Conservation (phyloP, 2,888 invertebrate species). For the Tinea pellionella region DNA sequence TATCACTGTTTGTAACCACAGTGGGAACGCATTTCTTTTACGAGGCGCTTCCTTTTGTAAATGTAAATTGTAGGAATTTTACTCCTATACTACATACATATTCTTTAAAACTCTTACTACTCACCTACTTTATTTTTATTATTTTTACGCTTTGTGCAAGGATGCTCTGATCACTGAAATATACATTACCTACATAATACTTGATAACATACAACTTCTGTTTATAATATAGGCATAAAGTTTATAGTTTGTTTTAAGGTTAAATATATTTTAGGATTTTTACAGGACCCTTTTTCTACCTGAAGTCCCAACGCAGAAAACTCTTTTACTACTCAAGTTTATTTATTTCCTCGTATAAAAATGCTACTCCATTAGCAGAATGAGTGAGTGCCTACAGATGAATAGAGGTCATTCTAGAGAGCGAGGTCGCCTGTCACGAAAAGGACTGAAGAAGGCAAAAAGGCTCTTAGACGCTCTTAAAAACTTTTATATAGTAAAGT, state of each 20-base stretch:
- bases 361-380: conserved; percentile 63
- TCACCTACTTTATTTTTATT: too few relatives aligned
- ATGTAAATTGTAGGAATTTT: neutral
- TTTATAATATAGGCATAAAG: too few relatives aligned
- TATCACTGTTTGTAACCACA: neutral
- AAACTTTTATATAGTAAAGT: neutral
- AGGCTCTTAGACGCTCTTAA: neutral
- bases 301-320: neutral
- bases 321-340: neutral
- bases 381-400: conserved; percentile 47
- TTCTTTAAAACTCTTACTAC: too few relatives aligned
- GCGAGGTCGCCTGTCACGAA: conserved; percentile 43
- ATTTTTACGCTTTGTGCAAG: too few relatives aligned
- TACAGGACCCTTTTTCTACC: too few relatives aligned
- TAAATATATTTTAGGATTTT: too few relatives aligned
- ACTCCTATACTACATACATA: neutral
- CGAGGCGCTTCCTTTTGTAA: neutral
- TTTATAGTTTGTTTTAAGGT: too few relatives aligned
- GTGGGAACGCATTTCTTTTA: neutral
- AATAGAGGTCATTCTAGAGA: conserved; percentile 52
- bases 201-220: too few relatives aligned
- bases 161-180: too few relatives aligned
- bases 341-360: conserved; percentile 31
- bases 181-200: too few relatives aligned
- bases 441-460: conserved; percentile 21